A percentile compares a stretch with the other conserved stretches of the same genome.
Conservation (phyloP, 2,797 vertebrate species). For the Rhabdomys pumilio region DNA sequence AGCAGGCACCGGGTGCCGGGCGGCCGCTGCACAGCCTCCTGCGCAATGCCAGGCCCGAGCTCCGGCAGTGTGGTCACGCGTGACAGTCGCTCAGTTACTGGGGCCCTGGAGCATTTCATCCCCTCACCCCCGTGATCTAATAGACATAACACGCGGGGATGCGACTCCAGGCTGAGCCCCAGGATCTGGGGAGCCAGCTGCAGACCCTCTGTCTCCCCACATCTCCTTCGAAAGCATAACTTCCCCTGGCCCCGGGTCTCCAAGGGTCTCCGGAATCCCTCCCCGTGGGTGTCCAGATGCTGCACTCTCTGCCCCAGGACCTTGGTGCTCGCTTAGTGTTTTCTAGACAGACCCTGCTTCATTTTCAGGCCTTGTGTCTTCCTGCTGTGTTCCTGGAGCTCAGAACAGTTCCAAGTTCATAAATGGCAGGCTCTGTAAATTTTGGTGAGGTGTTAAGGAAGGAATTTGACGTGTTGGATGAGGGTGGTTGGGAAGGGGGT, state of each 20-base stretch:
- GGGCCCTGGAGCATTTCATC: not conserved
- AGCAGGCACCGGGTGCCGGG: not conserved
- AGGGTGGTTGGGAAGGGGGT: not conserved
- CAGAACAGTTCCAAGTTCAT: not conserved
- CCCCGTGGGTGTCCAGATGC: not conserved
- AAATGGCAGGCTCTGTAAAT: not conserved
- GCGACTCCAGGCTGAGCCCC: not conserved
- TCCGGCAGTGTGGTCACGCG: not conserved
- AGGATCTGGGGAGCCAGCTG: not conserved
- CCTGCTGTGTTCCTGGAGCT: not conserved
- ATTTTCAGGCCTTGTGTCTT: not conserved
- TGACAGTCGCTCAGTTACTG: slow-evolving; percentile 1
- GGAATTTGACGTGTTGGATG: not conserved
- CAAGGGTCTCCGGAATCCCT: not conserved
- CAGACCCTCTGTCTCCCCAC: not conserved
- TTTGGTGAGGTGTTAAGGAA: slow-evolving; percentile 35
- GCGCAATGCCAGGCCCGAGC: slow-evolving; percentile 9
- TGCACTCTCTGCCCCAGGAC: not conserved
- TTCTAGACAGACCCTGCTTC: not conserved
- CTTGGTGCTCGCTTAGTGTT: not conserved
- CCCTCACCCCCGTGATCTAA: not conserved
- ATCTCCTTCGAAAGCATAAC: not conserved
- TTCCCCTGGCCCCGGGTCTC: not conserved
- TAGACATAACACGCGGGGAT: slow-evolving; percentile 8
- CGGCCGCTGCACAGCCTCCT: slow-evolving; percentile 8